Conservation (phyloP, 2,888 invertebrate genomes). For the Temnothorax unifasciatus region DNA sequence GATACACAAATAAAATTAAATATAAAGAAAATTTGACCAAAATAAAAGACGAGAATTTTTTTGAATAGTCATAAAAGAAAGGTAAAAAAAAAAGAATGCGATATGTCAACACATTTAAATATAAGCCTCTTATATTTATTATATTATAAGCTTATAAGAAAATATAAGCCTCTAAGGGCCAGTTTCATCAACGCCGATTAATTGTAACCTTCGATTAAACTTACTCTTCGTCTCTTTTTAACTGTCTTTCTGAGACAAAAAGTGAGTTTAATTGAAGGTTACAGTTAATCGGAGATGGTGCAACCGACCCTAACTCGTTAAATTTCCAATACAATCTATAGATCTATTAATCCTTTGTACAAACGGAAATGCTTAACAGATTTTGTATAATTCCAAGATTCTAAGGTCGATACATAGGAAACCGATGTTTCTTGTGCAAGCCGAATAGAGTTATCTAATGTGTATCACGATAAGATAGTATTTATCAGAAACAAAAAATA, state of each 20-base stretch:
- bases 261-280: too few relatives aligned
- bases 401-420: background rate
- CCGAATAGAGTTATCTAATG: background rate
- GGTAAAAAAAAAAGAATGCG: background rate
- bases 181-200: too few relatives aligned
- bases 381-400: background rate
- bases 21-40: background rate
- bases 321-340: background rate
- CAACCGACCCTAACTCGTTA: background rate
- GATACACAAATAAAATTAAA: slow-evolving; percentile 13
- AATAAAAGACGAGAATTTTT: background rate
- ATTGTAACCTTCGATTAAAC: too few relatives aligned
- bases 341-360: background rate
- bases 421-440: background rate
- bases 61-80: background rate
- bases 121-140: too few relatives aligned
- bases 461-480: slow-evolving; percentile 13
- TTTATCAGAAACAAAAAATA: slow-evolving; percentile 16
- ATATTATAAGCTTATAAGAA: too few relatives aligned
- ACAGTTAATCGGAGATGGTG: too few relatives aligned
- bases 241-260: too few relatives aligned
- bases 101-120: slow-evolving; percentile 1
- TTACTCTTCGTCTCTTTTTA: too few relatives aligned
- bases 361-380: background rate
- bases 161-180: background rate